phyloP scores from a whole-genome alignment of 2,113 vertebrate genomes.

The Oncorhynchus kisutch region DNA sequence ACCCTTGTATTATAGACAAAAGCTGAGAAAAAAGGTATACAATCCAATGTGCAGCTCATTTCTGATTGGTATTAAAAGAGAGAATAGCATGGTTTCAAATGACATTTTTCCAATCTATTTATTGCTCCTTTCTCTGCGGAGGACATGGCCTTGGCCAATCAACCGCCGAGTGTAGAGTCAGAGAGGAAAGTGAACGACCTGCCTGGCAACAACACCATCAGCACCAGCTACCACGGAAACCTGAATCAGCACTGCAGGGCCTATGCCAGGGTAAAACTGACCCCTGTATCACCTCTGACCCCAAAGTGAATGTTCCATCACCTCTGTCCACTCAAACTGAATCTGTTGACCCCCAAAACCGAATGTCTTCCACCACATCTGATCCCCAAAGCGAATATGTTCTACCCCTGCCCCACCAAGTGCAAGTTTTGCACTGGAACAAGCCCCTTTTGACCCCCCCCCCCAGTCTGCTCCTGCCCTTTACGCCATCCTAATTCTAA shows the following conservation, averaged over 20 bases:
- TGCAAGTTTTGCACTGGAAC: constrained; percentile 18
- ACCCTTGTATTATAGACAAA: not conserved
- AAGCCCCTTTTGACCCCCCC: constrained; percentile 18
- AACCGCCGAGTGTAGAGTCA: constrained; percentile 68
- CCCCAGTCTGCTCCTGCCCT: constrained; percentile 3
- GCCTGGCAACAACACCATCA: constrained; percentile 46
- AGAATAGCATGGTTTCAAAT: not conserved
- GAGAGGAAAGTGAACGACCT: constrained; percentile 64
- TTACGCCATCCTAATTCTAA: constrained; percentile 13
- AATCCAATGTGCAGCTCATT: not conserved
- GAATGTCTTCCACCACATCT: constrained; percentile 37
- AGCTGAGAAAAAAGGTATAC: not conserved
- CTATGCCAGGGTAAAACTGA: constrained; percentile 75
- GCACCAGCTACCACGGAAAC: constrained; percentile 30
- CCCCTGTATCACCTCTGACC: constrained; percentile 51
- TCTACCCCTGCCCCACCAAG: not conserved
- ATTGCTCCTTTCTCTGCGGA: constrained; percentile 50
- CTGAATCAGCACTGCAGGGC: constrained; percentile 73
- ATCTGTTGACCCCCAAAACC: constrained; percentile 18
- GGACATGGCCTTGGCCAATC: constrained; percentile 52
- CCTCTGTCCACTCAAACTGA: constrained; percentile 35
- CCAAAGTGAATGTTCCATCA: constrained; percentile 39
- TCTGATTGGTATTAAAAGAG: not conserved
- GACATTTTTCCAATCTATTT: constrained; percentile 25
- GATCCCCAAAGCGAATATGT: constrained; percentile 23